Base-by-base conservation (phyloP, 2,888 invertebrate genomes). In the Tricholauxania praeusta region DNA sequence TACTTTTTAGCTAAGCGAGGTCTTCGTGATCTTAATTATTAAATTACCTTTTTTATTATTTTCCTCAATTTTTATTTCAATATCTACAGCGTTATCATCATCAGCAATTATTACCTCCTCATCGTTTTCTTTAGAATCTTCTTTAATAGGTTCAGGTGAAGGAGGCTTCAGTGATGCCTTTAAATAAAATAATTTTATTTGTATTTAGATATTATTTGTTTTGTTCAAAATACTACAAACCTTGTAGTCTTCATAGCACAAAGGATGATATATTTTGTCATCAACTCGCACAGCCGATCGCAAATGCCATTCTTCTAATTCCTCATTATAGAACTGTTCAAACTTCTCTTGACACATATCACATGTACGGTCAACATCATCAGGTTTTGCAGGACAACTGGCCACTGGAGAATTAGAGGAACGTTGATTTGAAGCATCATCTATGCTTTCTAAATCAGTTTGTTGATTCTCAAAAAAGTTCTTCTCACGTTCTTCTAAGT, bases 221-320 rank as follows among this genome's bases (percentile, higher is more conserved):
- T 5, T 22, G 32, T 32, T 52, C 19, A 65, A 64, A 19, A 28
- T 51, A 52, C 48, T 39, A 39, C 47, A 6, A 83, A 93, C 93
- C 91, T 93, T 93, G 82, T 92, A 92, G 83, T 97, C 97, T 77
- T 96, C 95, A 80, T 93, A 93, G 87, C 98, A 98, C 49, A 94
- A 87, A 0, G 97, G 97, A 89, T 98, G 97, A 85, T 96, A 98
- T 79, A 93, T 92, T 76, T 91, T 90, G 0, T 91, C 92, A 72
- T 95, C 93, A 49, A 93, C 92, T 8, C 91, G 89, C 22, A 95
- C 89, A 0, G 98, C 96, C 84, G 96, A 94, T 76, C 93, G 89
- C 47, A 99, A 89, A 84, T 97, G 96, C 99, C 99, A 99, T 85
- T 97, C 98, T 86, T 99, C 99, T 78, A 93, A 92, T 81, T 99